Evolutionary conservation across 2,113 vertebrate genomes (phyloP).

Genomic region (Trochalopteron elliotii): DNA sequence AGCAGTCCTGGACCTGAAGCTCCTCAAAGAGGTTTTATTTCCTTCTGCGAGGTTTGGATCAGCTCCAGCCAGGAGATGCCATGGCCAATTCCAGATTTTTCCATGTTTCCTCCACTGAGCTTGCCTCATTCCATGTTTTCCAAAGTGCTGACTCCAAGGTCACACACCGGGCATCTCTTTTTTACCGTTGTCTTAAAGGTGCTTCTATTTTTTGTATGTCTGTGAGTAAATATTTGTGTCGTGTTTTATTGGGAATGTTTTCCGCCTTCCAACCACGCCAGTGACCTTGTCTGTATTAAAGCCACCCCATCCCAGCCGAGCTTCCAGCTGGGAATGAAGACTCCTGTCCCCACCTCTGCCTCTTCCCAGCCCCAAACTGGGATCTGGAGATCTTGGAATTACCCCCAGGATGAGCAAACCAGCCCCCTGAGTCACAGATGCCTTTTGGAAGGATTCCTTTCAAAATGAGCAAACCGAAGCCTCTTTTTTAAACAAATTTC

Average conservation of each 20-base stretch:
- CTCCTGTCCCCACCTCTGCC: not conserved
- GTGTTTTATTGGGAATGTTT: conserved; percentile 84
- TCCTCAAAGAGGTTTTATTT: not conserved
- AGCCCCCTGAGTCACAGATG: not conserved
- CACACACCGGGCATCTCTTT: conserved; percentile 75
- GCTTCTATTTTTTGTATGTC: conserved; percentile 91
- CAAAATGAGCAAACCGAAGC: not conserved
- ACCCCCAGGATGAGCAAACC: not conserved
- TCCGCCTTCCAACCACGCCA: conserved; percentile 84
- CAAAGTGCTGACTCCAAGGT: conserved; percentile 5
- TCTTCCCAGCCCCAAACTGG: not conserved
- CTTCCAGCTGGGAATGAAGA: not conserved
- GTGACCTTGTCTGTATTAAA: conserved; percentile 64
- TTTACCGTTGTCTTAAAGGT: conserved; percentile 82
- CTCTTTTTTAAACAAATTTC: not conserved
- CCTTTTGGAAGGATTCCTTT: not conserved
- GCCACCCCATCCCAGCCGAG: not conserved
- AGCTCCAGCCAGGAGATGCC: not conserved
- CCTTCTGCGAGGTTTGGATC: not conserved
- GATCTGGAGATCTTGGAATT: not conserved
- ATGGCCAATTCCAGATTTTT: not conserved
- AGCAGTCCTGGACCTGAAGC: not conserved
- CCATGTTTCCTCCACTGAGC: no score
- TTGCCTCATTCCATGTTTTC: fast-evolving
- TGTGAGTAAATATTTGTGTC: conserved; percentile 92